Conservation (phyloP, 92 coral and sea anemone genomes). For the Umimayanthus kanabou region DNA sequence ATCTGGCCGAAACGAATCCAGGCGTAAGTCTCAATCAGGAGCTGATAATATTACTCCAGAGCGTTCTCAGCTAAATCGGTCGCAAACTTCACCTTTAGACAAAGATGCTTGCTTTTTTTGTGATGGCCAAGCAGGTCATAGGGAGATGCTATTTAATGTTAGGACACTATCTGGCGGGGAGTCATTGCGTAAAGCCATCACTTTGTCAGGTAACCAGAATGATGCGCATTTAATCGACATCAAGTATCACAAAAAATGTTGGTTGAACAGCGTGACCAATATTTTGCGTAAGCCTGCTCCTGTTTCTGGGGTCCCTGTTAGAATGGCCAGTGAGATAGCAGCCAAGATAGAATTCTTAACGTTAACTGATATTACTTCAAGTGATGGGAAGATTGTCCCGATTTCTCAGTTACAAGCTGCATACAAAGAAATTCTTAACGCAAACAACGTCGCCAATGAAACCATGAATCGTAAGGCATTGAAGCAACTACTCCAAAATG, state of each 20-base stretch:
- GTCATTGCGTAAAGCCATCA: too few relatives aligned
- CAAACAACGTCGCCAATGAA: slow-evolving; percentile 57
- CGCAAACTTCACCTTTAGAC: slow-evolving; percentile 36
- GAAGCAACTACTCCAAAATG: slow-evolving; percentile 61
- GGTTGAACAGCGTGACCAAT: too few relatives aligned
- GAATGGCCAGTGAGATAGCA: slow-evolving; percentile 50
- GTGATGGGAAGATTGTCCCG: slow-evolving; percentile 50
- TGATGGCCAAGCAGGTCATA: slow-evolving; percentile 24
- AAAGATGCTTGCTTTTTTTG: slow-evolving; percentile 46
- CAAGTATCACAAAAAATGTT: too few relatives aligned
- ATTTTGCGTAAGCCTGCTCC: slow-evolving; percentile 10
- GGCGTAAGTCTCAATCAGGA: slow-evolving; percentile 26
- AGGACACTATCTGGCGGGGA: too few relatives aligned
- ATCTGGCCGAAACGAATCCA: slow-evolving; percentile 45
- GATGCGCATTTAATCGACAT: too few relatives aligned
- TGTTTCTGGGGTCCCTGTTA: slow-evolving; percentile 20
- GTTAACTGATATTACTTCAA: slow-evolving; percentile 50
- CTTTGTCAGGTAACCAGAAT: too few relatives aligned
- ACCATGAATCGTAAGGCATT: slow-evolving; percentile 42
- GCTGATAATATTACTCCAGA: too few relatives aligned
- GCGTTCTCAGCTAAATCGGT: background rate
- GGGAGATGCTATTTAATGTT: too few relatives aligned
- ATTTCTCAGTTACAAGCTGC: slow-evolving; percentile 59
- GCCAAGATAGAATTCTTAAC: slow-evolving; percentile 64
- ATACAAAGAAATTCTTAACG: slow-evolving; percentile 53